A percentile compares a stretch with the other conserved stretches of the same genome.
Conservation (phyloP, 2,113 vertebrate genomes). For the Spermophilus dauricus region DNA sequence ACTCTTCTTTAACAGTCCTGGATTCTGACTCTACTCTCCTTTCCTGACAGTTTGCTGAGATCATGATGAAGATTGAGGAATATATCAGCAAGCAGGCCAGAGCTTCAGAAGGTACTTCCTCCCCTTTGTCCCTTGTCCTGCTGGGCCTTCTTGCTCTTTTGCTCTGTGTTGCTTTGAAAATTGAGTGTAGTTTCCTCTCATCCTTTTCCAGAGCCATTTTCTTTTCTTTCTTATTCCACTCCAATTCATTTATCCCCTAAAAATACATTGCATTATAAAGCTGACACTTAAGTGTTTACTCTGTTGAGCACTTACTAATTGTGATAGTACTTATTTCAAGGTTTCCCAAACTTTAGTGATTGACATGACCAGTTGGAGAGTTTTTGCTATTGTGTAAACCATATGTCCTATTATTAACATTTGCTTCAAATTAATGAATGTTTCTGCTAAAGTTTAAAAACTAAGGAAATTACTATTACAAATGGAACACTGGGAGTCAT, state of each 20-base stretch:
- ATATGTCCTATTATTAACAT: neutral
- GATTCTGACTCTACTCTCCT: neutral
- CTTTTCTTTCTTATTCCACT: neutral
- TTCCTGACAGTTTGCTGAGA: constrained; percentile 92
- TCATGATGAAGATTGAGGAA: constrained; percentile 92
- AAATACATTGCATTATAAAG: neutral
- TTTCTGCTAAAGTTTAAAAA: neutral
- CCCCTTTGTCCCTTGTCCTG: accelerated
- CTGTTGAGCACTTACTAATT: accelerated
- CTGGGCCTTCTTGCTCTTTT: neutral
- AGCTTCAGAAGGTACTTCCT: constrained; percentile 89
- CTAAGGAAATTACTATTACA: accelerated
- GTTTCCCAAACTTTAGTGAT: neutral
- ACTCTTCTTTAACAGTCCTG: accelerated
- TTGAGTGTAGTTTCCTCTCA: neutral
- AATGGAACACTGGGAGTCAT: neutral
- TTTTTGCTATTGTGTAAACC: neutral
- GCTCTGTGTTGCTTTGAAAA: neutral
- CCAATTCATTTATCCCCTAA: neutral
- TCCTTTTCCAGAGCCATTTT: neutral
- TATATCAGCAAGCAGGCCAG: constrained; percentile 94
- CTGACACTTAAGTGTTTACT: no score
- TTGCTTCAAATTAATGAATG: neutral
- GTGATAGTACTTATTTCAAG: neutral
- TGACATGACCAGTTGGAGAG: neutral